Conservation (phyloP, 2,113 vertebrate genomes). For the Carassius auratus region DNA sequence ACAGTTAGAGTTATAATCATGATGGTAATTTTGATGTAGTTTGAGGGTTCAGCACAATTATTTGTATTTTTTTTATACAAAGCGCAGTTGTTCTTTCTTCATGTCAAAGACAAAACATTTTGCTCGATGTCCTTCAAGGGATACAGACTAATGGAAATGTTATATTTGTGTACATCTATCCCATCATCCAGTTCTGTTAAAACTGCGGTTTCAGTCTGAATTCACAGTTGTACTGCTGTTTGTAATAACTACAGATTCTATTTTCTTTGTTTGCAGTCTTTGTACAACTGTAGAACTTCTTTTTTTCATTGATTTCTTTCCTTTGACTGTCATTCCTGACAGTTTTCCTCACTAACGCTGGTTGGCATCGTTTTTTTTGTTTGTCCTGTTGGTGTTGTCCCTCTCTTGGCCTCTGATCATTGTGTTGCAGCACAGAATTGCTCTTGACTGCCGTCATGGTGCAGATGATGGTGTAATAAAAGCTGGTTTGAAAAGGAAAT, state of each 20-base stretch:
- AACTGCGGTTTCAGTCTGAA: neutral
- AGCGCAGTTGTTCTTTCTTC: neutral
- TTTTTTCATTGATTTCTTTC: conserved; percentile 39
- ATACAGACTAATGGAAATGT: conserved; percentile 20
- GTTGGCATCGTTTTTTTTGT: conserved; percentile 4
- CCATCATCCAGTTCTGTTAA: neutral
- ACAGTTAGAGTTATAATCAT: conserved; percentile 39
- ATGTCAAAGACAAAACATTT: neutral
- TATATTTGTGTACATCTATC: conserved; percentile 15
- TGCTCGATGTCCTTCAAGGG: neutral
- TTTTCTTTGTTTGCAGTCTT: conserved; percentile 26
- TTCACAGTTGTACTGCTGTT: neutral
- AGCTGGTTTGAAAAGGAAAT: conserved; percentile 45
- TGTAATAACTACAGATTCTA: neutral
- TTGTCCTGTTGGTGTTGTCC: neutral
- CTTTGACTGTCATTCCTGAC: conserved; percentile 8
- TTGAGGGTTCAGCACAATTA: conserved; percentile 22
- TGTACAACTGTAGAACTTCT: conserved; percentile 5
- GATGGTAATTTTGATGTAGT: conserved; percentile 38
- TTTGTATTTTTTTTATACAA: neutral
- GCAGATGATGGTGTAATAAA: conserved; percentile 62
- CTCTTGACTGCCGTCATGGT: conserved; percentile 26
- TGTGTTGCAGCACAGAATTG: conserved; percentile 33
- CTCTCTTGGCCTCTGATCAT: conserved; percentile 26
- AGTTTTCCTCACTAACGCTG: neutral